These are phyloP conservation scores for Decapterus maruadsi DNA, from an alignment of 2,797 vertebrate species.

Conservation along the genomic window DNA sequence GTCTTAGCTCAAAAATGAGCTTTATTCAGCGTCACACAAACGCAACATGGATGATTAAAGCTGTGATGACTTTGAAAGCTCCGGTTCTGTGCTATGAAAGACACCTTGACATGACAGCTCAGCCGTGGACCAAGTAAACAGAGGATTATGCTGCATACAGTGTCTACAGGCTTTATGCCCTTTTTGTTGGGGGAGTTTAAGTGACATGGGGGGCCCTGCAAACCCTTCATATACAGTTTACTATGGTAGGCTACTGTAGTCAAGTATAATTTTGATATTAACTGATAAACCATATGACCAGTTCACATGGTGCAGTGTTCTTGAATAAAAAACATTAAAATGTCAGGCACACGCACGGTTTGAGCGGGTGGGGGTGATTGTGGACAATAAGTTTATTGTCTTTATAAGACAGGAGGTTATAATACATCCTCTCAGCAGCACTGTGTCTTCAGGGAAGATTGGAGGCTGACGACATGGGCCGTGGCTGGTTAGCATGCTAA, in stretches of 20 bases:
- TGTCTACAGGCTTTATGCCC: not conserved
- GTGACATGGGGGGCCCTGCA: not conserved
- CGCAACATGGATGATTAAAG: slow-evolving; percentile 18
- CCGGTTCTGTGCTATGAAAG: not conserved
- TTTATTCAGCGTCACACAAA: slow-evolving; percentile 1
- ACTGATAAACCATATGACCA: not conserved
- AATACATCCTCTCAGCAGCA: no score
- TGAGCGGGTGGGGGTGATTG: not conserved
- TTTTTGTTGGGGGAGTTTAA: not conserved
- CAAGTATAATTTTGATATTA: not conserved
- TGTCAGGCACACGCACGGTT: no score
- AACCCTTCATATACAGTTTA: not conserved
- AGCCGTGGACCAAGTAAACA: not conserved
- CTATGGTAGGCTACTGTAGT: not conserved
- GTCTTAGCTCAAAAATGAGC: slow-evolving; percentile 34
- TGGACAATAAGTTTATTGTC: no score
- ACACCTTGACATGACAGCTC: slow-evolving; percentile 16
- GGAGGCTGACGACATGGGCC: not conserved
- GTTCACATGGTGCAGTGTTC: not conserved
- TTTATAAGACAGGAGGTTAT: no score
- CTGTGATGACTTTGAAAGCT: slow-evolving; percentile 27
- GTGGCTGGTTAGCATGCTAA: no score
- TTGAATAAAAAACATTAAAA: not conserved
- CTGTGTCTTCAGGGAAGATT: not conserved
- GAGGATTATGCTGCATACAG: slow-evolving; percentile 19